These are phyloP conservation scores for Acanthaster planci DNA, from an alignment of 35 echinoderm and acorn worm species.

Conservation along the genomic window DNA sequence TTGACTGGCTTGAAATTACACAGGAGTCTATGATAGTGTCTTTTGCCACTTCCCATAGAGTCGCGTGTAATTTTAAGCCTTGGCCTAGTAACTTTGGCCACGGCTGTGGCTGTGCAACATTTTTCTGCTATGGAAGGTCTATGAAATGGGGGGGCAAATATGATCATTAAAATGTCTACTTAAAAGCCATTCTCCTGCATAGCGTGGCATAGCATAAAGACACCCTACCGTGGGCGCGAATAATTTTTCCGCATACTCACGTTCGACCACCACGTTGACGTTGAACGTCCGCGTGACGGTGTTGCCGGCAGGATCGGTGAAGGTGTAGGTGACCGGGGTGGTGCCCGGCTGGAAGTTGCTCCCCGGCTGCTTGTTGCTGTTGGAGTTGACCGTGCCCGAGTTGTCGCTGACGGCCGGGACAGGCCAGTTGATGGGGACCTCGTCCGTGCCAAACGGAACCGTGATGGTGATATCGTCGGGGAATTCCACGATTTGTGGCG, in stretches of 20 bases:
- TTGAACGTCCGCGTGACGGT: conserved; percentile 29
- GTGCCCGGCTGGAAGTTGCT: conserved; percentile 19
- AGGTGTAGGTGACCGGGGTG: conserved; percentile 33
- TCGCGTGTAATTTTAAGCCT: no score
- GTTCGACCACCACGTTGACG: conserved; percentile 8
- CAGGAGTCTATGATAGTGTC: no score
- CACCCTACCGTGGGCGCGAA: no score
- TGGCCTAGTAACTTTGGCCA: no score
- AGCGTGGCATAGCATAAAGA: no score
- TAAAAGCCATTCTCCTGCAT: no score
- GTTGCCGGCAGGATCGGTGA: conserved; percentile 30
- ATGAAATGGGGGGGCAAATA: no score
- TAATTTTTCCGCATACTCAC: neutral
- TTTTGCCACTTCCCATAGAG: no score
- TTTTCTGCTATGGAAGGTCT: no score
- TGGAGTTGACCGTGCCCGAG: conserved; percentile 34
- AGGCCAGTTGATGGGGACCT: conserved; percentile 49
- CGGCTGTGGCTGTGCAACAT: no score
- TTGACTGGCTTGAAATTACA: no score
- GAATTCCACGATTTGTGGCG: conserved; percentile 22
- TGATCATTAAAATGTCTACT: no score
- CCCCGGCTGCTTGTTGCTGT: conserved; percentile 4
- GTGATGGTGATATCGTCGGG: conserved; percentile 47
- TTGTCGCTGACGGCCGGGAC: conserved; percentile 79
- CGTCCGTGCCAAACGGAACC: conserved; percentile 23